These are phyloP conservation scores for Sylvicola cinctus DNA, from an alignment of 2,888 invertebrate species.

Conservation along the genomic window DNA sequence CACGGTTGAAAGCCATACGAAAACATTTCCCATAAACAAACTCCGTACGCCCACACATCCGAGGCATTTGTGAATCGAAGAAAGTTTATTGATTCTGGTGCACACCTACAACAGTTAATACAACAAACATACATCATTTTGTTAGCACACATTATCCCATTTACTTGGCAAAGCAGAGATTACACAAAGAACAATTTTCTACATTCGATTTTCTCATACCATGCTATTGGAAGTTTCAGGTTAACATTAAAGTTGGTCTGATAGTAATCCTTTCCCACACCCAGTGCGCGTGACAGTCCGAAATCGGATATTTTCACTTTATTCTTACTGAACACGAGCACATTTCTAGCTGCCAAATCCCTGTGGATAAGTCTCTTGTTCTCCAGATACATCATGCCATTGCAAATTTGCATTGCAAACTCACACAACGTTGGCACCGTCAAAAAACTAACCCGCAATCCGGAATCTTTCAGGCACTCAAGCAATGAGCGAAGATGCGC, in stretches of 20 bases:
- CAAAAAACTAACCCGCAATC: conserved; percentile 68
- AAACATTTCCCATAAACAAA: conserved; percentile 99
- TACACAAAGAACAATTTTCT: not conserved
- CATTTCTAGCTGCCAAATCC: conserved; percentile 93
- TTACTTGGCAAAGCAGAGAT: not conserved
- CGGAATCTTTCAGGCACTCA: conserved; percentile 88
- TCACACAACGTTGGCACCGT: conserved; percentile 82
- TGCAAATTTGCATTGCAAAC: conserved; percentile 88
- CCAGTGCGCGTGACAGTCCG: conserved; percentile 83
- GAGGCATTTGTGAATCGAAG: conserved; percentile 89
- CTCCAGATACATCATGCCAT: conserved; percentile 96
- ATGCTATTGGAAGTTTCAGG: conserved; percentile 91
- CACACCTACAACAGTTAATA: conserved; percentile 44
- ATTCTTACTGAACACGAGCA: conserved; percentile 88
- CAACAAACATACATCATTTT: conserved; percentile 4
- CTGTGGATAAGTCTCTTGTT: conserved; percentile 88
- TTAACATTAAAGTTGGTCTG: conserved; percentile 96
- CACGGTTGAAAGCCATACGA: conserved; percentile 97
- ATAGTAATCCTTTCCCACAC: conserved; percentile 97
- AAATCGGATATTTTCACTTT: conserved; percentile 98
- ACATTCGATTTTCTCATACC: conserved; percentile 42
- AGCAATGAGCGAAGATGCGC: conserved; percentile 86
- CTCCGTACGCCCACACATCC: conserved; percentile 96
- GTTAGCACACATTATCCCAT: not conserved
- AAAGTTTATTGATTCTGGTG: conserved; percentile 93